These are phyloP conservation scores for Strigamia crassipes DNA, from an alignment of 2,888 invertebrate genomes.

Conservation along the genomic window DNA sequence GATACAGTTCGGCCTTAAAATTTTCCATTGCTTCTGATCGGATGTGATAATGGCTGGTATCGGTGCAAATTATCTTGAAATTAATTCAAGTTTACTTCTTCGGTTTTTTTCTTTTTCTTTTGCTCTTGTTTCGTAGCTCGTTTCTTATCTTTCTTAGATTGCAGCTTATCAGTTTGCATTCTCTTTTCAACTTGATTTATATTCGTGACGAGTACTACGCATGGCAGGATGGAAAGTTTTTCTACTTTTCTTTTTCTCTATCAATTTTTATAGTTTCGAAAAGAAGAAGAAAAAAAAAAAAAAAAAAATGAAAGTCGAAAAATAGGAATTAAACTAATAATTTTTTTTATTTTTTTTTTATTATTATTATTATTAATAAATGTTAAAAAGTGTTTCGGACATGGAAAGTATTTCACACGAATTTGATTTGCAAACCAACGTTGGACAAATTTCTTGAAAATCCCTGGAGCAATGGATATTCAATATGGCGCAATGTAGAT, in stretches of 20 bases:
- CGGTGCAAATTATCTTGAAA: slow-evolving; percentile 45
- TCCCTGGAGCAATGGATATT: slow-evolving; percentile 4
- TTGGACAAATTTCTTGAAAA: slow-evolving; percentile 10
- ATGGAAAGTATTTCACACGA: background rate
- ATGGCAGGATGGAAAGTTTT: background rate
- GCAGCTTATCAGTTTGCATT: slow-evolving; percentile 21
- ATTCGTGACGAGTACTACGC: background rate
- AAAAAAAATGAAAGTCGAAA: background rate
- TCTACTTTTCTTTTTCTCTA: background rate
- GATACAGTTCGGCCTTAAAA: background rate
- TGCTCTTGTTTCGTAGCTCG: slow-evolving; percentile 16
- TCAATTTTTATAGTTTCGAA: background rate
- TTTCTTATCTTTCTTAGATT: slow-evolving; percentile 21
- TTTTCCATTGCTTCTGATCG: slow-evolving; percentile 16
- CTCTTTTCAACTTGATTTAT: slow-evolving; percentile 11
- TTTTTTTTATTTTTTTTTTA: too few relatives aligned
- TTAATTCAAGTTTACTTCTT: slow-evolving; percentile 46
- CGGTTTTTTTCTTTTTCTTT: background rate
- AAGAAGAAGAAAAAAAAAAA: background rate
- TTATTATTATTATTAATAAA: too few relatives aligned
- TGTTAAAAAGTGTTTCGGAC: too few relatives aligned
- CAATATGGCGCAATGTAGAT: slow-evolving; percentile 16
- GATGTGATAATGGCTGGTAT: slow-evolving; percentile 15
- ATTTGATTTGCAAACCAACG: background rate
- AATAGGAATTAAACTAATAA: background rate